Percentiles rank a stretch among this genome's conserved stretches.
Conservation (phyloP, 2,888 invertebrate genomes). For the Willowsia nigromaculata region DNA sequence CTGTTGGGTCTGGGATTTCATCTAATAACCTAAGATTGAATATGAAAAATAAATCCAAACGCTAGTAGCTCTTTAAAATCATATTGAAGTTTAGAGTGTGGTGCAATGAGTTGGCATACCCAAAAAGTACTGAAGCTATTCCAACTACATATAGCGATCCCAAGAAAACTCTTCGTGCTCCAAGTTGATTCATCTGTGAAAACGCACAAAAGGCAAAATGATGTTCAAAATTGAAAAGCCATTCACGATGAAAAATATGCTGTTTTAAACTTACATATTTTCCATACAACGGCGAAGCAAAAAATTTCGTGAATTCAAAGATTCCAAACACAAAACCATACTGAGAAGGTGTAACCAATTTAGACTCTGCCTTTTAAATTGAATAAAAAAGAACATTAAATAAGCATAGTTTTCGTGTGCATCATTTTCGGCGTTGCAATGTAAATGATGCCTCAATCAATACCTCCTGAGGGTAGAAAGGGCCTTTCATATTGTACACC, state of each 20-base stretch:
- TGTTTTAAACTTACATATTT: constrained; percentile 83
- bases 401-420: too few species aligned
- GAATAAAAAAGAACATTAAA: too few species aligned
- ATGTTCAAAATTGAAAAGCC: too few species aligned
- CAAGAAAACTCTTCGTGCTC: constrained; percentile 83
- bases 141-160: constrained; percentile 91
- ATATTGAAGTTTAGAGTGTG: not conserved
- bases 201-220: too few species aligned
- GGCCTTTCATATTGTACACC: constrained; percentile 72
- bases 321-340: constrained; percentile 93
- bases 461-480: constrained; percentile 74
- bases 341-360: constrained; percentile 89
- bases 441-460: too few species aligned
- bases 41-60: not conserved
- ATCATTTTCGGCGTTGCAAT: too few species aligned
- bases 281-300: constrained; percentile 91
- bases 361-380: constrained; percentile 91
- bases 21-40: constrained; percentile 1
- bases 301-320: constrained; percentile 90
- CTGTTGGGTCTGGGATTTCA: constrained; percentile 80
- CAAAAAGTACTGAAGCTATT: constrained; percentile 90
- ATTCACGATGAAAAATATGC: too few species aligned
- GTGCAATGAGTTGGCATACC: constrained; percentile 81
- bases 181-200: constrained; percentile 69
- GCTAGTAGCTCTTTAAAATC: not conserved